These are phyloP conservation scores for Pterois miles DNA, from an alignment of 2,797 vertebrate species.

Conservation along the genomic window DNA sequence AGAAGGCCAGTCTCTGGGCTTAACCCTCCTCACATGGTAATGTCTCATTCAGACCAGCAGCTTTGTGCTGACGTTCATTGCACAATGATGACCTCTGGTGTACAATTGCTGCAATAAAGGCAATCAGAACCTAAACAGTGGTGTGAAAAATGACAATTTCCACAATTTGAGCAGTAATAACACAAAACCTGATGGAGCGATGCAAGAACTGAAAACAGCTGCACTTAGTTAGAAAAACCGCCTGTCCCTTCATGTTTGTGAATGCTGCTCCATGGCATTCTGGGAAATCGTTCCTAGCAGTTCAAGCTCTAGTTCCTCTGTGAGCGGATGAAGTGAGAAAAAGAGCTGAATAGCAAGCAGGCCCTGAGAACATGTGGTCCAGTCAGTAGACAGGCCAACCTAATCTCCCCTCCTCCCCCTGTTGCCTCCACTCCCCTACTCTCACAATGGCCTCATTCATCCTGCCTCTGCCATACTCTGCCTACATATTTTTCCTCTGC, in stretches of 20 bases:
- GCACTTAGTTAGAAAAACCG: background rate
- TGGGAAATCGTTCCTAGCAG: slow-evolving; percentile 22
- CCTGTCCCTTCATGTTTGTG: background rate
- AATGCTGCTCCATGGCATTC: slow-evolving; percentile 3
- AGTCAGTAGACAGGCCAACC: slow-evolving; percentile 78
- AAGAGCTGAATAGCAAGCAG: slow-evolving; percentile 71
- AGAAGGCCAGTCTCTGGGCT: slow-evolving; percentile 54
- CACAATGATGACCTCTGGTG: slow-evolving; percentile 73
- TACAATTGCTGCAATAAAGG: slow-evolving; percentile 13
- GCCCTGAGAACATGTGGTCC: slow-evolving; percentile 83
- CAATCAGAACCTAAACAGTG: background rate
- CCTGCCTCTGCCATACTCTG: slow-evolving; percentile 78
- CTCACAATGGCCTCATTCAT: slow-evolving; percentile 87
- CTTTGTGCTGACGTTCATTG: slow-evolving; percentile 13
- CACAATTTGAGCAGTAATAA: background rate
- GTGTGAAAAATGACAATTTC: background rate
- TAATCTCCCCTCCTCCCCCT: slow-evolving; percentile 71
- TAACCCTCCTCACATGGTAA: slow-evolving; percentile 74
- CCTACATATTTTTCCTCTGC: slow-evolving; percentile 84
- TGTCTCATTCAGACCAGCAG: slow-evolving; percentile 67
- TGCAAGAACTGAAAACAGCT: background rate
- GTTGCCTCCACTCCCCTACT: slow-evolving; percentile 58
- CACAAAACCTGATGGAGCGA: background rate
- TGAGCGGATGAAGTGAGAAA: slow-evolving; percentile 54
- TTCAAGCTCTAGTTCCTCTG: slow-evolving; percentile 45